Percentiles rank a stretch among this genome's conserved stretches.
These are phyloP conservation scores for Microctonus aethiopoides DNA, from an alignment of 2,888 invertebrate species.

Conservation along the genomic window DNA sequence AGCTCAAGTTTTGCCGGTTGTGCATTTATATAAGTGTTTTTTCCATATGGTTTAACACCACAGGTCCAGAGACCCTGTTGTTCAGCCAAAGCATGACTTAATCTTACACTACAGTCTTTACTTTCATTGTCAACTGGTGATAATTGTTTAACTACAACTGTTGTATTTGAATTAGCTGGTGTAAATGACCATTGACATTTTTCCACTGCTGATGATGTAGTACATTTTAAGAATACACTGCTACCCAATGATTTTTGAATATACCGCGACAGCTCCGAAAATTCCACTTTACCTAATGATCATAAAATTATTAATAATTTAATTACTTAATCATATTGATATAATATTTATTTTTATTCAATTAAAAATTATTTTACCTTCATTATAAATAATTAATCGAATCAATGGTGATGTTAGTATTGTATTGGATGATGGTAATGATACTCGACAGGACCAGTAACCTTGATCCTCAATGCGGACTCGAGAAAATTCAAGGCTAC, in stretches of 20 bases:
- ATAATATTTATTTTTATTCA: background rate
- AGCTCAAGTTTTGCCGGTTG: conserved; percentile 63
- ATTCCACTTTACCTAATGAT: conserved; percentile 58
- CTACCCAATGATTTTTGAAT: conserved; percentile 63
- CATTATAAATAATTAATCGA: conserved; percentile 58
- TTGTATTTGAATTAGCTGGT: conserved; percentile 60
- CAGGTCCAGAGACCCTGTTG: conserved; percentile 66
- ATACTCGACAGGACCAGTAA: conserved; percentile 60
- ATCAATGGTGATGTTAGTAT: conserved; percentile 50
- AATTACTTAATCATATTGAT: background rate
- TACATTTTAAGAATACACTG: conserved; percentile 60
- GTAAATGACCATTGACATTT: conserved; percentile 64
- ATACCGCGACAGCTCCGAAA: conserved; percentile 63
- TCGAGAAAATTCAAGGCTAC: conserved; percentile 54
- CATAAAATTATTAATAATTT: background rate
- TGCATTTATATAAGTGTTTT: conserved; percentile 61
- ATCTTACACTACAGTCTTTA: conserved; percentile 63
- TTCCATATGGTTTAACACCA: conserved; percentile 58
- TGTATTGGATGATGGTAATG: conserved; percentile 52
- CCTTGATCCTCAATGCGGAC: conserved; percentile 58
- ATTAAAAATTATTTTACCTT: conserved; percentile 49
- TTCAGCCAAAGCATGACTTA: conserved; percentile 60
- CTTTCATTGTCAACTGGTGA: conserved; percentile 58
- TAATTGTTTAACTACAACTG: conserved; percentile 62
- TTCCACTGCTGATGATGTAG: conserved; percentile 59